phyloP scores from a whole-genome alignment of 2,797 vertebrate species.

The Telmatherina bonti region DNA sequence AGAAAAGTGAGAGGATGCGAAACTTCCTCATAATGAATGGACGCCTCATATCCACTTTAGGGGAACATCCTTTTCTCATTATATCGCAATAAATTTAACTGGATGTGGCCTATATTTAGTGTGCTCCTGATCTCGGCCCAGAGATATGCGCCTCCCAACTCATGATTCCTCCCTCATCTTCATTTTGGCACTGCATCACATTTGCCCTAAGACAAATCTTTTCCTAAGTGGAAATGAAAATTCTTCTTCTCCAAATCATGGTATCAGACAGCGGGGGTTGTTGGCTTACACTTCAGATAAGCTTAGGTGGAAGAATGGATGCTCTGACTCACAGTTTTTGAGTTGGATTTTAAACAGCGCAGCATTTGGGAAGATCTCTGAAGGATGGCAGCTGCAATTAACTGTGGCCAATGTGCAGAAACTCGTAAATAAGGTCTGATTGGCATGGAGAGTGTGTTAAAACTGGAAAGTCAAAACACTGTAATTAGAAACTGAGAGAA shows the following conservation, averaged over 20 bases:
- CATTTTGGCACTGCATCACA: constrained; percentile 54
- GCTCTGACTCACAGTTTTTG: constrained; percentile 30
- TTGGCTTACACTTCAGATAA: constrained; percentile 47
- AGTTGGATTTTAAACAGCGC: constrained; percentile 26
- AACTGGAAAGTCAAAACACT: constrained; percentile 24
- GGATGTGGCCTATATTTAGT: constrained; percentile 97
- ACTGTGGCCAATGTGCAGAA: constrained; percentile 17
- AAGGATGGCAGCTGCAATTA: constrained; percentile 39
- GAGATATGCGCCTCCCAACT: constrained; percentile 79
- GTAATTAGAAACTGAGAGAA: constrained; percentile 9
- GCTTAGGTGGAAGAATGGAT: constrained; percentile 65
- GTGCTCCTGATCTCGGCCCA: constrained; percentile 90
- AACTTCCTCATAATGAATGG: constrained; percentile 90
- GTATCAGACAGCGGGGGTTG: constrained; percentile 54
- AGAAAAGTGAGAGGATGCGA: constrained; percentile 89
- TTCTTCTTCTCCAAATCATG: constrained; percentile 50
- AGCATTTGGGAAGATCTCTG: constrained; percentile 34
- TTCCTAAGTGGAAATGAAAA: constrained; percentile 62
- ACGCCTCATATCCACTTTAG: constrained; percentile 82
- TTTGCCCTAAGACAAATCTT: constrained; percentile 72
- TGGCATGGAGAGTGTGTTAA: not conserved
- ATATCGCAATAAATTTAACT: constrained; percentile 96
- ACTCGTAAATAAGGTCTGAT: constrained; percentile 16
- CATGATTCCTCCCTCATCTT: constrained; percentile 67
- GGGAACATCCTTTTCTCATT: constrained; percentile 98